Evolutionary conservation across 2,888 invertebrate genomes (phyloP).

Genomic region (Trichacis sp.): DNA sequence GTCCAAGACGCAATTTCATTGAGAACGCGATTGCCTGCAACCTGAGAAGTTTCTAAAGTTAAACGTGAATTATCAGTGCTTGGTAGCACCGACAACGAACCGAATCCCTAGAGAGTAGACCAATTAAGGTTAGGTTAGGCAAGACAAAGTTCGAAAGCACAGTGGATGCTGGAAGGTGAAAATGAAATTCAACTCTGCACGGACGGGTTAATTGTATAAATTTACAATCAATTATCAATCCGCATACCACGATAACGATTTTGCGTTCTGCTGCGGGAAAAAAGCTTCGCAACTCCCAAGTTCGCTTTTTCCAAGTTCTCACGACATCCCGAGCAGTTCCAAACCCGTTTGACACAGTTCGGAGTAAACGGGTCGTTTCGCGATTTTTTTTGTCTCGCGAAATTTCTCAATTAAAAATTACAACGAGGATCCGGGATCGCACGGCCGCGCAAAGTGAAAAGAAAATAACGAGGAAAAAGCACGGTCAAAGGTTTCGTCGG

Average conservation of each 20-base stretch:
- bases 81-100: slow-evolving; percentile 37
- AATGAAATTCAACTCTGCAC: slow-evolving; percentile 36
- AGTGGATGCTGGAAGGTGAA: slow-evolving; percentile 34
- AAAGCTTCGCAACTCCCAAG: no score
- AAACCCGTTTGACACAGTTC: no score
- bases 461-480: not conserved
- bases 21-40: slow-evolving; percentile 39
- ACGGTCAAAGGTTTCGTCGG: not conserved
- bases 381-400: no score
- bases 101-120: slow-evolving; percentile 41
- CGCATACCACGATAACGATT: slow-evolving; percentile 20
- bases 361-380: no score
- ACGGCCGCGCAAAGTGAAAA: not conserved
- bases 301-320: not conserved
- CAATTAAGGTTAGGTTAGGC: slow-evolving; percentile 45
- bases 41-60: slow-evolving; percentile 39
- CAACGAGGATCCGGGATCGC: not conserved
- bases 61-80: slow-evolving; percentile 43
- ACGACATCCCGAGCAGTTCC: no score
- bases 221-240: slow-evolving; percentile 61
- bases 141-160: slow-evolving; percentile 40
- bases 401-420: not conserved
- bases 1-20: slow-evolving; percentile 38
- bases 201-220: slow-evolving; percentile 62
- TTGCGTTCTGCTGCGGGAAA: no score